Evolutionary conservation across 2,113 vertebrate species (phyloP).

Genomic region (Hyperopisus bebe): DNA sequence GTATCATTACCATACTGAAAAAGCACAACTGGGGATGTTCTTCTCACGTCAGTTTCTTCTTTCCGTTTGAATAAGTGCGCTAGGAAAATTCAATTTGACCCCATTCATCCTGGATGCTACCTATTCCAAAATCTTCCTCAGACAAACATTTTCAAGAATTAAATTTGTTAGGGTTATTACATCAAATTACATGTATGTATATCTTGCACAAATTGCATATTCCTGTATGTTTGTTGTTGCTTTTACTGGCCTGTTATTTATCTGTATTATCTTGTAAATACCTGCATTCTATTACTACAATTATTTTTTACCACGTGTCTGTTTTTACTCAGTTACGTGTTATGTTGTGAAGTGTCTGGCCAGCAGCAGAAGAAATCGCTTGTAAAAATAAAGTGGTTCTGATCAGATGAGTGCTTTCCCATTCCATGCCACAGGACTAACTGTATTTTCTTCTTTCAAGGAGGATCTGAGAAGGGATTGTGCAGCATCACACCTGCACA

Average conservation of each 20-base stretch:
- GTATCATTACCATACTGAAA: background rate
- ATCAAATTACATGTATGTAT: background rate
- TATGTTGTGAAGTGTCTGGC: background rate
- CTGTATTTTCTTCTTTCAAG: background rate
- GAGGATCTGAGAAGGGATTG: background rate
- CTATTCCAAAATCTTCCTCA: background rate
- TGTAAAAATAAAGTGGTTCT: background rate
- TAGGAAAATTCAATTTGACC: too few relatives aligned
- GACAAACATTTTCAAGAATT: background rate
- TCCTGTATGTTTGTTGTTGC: background rate
- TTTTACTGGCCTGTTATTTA: background rate
- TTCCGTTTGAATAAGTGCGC: too few relatives aligned
- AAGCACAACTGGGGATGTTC: background rate
- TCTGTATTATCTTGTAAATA: background rate
- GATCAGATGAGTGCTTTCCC: background rate
- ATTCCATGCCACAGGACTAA: background rate
- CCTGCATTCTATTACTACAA: background rate
- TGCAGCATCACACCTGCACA: background rate
- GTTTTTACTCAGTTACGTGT: background rate
- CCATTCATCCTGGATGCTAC: background rate
- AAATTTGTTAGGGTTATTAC: background rate
- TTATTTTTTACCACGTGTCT: background rate
- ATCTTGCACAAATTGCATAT: background rate
- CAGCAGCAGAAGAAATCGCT: background rate
- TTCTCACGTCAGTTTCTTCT: too few relatives aligned